phyloP scores from a whole-genome alignment of 2,797 vertebrate species.

The Enteromius radiatus region DNA sequence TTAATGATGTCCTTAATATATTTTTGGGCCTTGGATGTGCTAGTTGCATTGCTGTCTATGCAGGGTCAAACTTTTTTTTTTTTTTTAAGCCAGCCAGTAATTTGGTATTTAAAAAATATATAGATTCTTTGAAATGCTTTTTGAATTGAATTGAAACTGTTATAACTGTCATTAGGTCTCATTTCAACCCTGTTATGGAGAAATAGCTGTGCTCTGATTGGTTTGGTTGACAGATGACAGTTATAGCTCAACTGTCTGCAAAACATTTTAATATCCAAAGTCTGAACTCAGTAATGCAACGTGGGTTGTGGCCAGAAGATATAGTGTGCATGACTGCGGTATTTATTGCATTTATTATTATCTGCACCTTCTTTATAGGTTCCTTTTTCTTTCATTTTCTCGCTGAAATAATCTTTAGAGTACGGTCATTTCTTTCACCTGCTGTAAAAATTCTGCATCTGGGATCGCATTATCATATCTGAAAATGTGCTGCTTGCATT shows the following conservation, averaged over 20 bases:
- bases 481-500: slow-evolving; percentile 33
- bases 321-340: slow-evolving; percentile 11
- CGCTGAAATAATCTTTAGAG: slow-evolving; percentile 17
- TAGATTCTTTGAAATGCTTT: neutral
- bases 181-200: neutral
- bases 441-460: slow-evolving; percentile 40
- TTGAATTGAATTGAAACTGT: neutral
- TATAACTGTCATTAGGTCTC: neutral
- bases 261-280: slow-evolving; percentile 20
- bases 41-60: neutral
- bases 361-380: slow-evolving; percentile 41
- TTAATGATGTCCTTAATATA: neutral
- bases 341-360: slow-evolving; percentile 45
- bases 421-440: slow-evolving; percentile 24
- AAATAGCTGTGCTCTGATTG: neutral
- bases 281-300: slow-evolving; percentile 22
- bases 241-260: slow-evolving; percentile 1
- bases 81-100: no score
- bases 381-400: slow-evolving; percentile 43
- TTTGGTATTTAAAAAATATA: no score
- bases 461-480: slow-evolving; percentile 44
- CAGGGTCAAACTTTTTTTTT: neutral
- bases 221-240: neutral
- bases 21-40: neutral
- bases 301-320: slow-evolving; percentile 8